phyloP scores from a whole-genome alignment of 2,113 vertebrate species.

The Mus musculus region GRCm39 chr4:137990501-137991000 shows the following conservation, averaged over 20 bases:
- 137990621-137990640: background rate
- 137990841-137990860: background rate
- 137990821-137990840: background rate
- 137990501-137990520: background rate
- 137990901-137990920: background rate
- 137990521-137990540: background rate
- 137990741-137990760: background rate
- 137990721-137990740: background rate
- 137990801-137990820: background rate
- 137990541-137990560: background rate
- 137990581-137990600: background rate
- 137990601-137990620: accelerated
- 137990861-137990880: background rate
- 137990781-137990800: background rate
- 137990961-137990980: background rate
- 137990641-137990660: background rate
- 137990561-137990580: background rate
- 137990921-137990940: background rate
- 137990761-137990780: too few species aligned
- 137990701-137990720: background rate
- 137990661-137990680: background rate
- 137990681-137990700: background rate
- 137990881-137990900: background rate
- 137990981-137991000: background rate
- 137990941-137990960: background rate